These are phyloP conservation scores for Alectoris magna DNA, from an alignment of 2,797 vertebrate genomes.

Conservation along the genomic window DNA sequence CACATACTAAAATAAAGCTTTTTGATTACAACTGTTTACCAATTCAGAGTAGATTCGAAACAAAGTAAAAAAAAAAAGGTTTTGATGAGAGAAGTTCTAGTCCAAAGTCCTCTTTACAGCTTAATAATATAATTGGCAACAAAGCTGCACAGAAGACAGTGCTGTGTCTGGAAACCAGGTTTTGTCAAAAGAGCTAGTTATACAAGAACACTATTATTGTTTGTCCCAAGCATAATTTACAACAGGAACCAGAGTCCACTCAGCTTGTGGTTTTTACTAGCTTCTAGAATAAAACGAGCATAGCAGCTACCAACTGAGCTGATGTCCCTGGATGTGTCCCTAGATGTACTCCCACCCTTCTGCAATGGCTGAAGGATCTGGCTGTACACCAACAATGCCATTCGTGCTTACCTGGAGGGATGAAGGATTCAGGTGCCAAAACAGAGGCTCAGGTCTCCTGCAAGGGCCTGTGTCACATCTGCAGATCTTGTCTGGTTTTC, in stretches of 20 bases:
- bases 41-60: neutral
- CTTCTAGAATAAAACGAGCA: neutral
- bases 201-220: neutral
- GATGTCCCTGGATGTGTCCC: neutral
- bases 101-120: neutral
- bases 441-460: neutral
- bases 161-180: neutral
- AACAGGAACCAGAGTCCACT: neutral
- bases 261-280: neutral
- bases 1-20: neutral
- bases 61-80: neutral
- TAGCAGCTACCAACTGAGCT: neutral
- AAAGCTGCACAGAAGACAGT: neutral
- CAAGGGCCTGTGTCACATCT: too few relatives aligned
- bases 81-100: neutral
- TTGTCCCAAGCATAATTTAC: neutral
- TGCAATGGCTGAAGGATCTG: neutral
- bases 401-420: too few relatives aligned
- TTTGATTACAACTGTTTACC: neutral
- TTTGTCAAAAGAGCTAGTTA: neutral
- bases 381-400: neutral
- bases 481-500: too few relatives aligned
- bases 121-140: rapidly evolving
- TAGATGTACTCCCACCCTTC: neutral
- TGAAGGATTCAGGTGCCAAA: neutral